Base-by-base conservation (phyloP, 2,888 invertebrate genomes). In the Ceriagrion tenellum region DNA sequence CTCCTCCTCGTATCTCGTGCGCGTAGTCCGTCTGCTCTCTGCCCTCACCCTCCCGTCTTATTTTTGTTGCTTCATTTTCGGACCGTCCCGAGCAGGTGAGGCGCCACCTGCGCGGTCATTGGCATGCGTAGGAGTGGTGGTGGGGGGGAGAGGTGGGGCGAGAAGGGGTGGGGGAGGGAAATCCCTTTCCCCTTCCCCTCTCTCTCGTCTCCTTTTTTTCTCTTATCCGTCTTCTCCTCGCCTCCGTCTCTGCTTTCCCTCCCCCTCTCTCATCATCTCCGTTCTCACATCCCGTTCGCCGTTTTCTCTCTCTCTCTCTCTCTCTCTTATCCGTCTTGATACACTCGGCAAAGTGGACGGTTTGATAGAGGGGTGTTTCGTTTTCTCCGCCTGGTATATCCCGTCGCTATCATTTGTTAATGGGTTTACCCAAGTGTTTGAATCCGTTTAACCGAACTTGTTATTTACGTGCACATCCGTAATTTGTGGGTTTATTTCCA, bases 101-200 rank as follows among this genome's bases (percentile, higher is more conserved):
- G 93, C 93, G 93, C 93, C 93, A 93, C 93, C 93, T 69, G 63
- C 40, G 93, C 63, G 93, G 93, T 93, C 93, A 47, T 93, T 93
- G 93, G 93, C 93, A 93, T 93, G 93, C 93, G 93, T 93, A 69
- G 93, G 93, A 47, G 90, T 55, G 89, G 89, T 26, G 89, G 89
- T 18, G 47, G 16, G 55, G n/a, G n/a, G n/a, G n/a, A n/a, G n/a
- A n/a, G n/a, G n/a, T n/a, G n/a, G n/a, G n/a, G n/a, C n/a, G 93
- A 47, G 90, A n/a, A 55, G 89, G 6, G 89, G 89, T 18, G 47
- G 16, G 55, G 89, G 12, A 47, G 40, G 20, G 16, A 88, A 23
- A 16, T 47, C 88, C 88, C 40, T 47, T 69, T 74, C 74, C 74
- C 26, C 16, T 6, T 26, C 55, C 55, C 55, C 55, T n/a, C 47